phyloP scores from a whole-genome alignment of 2,797 vertebrate genomes.

The Hozukius guyotensis region DNA sequence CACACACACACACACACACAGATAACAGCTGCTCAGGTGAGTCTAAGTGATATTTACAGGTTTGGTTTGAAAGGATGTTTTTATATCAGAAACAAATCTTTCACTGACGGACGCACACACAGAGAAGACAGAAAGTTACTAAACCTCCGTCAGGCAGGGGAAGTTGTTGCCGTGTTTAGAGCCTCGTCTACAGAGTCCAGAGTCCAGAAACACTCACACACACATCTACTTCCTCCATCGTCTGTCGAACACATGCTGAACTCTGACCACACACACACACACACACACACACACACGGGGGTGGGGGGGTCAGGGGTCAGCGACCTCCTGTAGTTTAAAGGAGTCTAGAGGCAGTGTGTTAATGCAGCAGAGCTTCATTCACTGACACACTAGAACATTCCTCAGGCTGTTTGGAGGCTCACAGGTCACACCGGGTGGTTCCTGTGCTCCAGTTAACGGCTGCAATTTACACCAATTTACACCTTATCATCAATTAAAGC shows the following conservation, averaged over 20 bases:
- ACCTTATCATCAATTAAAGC: neutral
- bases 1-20: neutral
- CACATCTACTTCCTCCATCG: constrained; percentile 51
- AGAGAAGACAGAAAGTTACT: neutral
- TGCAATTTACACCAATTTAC: neutral
- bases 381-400: constrained; percentile 78
- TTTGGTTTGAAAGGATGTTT: neutral
- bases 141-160: neutral
- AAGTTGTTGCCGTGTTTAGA: neutral
- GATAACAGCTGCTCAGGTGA: constrained; percentile 49
- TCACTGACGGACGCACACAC: neutral
- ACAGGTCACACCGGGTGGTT: neutral
- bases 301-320: constrained; percentile 40
- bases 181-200: neutral
- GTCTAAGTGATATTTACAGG: constrained; percentile 5
- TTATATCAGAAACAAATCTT: neutral
- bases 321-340: constrained; percentile 56
- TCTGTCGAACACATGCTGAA: constrained; percentile 59
- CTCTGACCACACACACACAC: constrained; percentile 45
- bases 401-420: constrained; percentile 41
- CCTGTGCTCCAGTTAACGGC: neutral
- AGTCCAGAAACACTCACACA: constrained; percentile 14
- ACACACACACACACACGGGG: constrained; percentile 8
- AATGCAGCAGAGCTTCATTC: constrained; percentile 71
- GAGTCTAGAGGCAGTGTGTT: constrained; percentile 68